These are phyloP conservation scores for Podotricha telesiphe DNA, from an alignment of 2,888 invertebrate species.

Conservation along the genomic window DNA sequence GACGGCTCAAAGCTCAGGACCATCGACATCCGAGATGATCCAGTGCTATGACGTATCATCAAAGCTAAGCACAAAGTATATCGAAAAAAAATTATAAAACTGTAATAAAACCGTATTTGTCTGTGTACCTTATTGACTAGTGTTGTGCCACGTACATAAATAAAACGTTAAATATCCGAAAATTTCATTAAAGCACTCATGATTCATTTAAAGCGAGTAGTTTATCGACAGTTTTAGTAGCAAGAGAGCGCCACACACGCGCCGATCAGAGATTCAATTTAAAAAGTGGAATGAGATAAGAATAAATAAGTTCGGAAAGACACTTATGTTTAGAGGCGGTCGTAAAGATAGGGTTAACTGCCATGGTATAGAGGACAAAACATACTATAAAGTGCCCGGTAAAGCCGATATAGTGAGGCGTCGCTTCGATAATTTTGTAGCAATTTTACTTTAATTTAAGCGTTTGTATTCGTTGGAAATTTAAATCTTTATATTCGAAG, in stretches of 20 bases:
- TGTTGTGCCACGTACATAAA: slow-evolving; percentile 65
- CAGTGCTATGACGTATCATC: too few species aligned
- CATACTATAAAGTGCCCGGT: slow-evolving; percentile 81
- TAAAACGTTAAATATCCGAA: slow-evolving; percentile 68
- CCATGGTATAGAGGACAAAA: slow-evolving; percentile 78
- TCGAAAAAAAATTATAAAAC: background rate
- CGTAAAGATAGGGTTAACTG: slow-evolving; percentile 84
- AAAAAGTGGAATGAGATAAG: slow-evolving; percentile 82
- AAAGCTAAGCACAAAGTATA: too few species aligned
- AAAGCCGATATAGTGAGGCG: slow-evolving; percentile 61
- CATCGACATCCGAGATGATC: too few species aligned
- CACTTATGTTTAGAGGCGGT: slow-evolving; percentile 82
- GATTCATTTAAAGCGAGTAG: slow-evolving; percentile 64
- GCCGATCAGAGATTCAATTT: slow-evolving; percentile 80
- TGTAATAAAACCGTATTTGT: slow-evolving; percentile 35
- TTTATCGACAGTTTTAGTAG: slow-evolving; percentile 81
- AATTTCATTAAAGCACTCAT: slow-evolving; percentile 75
- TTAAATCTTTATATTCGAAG: slow-evolving; percentile 32
- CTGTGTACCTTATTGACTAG: slow-evolving; percentile 71
- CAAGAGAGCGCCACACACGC: slow-evolving; percentile 76
- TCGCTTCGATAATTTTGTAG: slow-evolving; percentile 49
- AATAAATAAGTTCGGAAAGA: slow-evolving; percentile 82
- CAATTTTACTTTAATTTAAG: slow-evolving; percentile 38
- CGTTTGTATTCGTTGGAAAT: slow-evolving; percentile 39
- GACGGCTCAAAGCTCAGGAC: too few species aligned